phyloP scores from a whole-genome alignment of 1,140 invertebrate genomes.

The Drosophila mayri region DNA sequence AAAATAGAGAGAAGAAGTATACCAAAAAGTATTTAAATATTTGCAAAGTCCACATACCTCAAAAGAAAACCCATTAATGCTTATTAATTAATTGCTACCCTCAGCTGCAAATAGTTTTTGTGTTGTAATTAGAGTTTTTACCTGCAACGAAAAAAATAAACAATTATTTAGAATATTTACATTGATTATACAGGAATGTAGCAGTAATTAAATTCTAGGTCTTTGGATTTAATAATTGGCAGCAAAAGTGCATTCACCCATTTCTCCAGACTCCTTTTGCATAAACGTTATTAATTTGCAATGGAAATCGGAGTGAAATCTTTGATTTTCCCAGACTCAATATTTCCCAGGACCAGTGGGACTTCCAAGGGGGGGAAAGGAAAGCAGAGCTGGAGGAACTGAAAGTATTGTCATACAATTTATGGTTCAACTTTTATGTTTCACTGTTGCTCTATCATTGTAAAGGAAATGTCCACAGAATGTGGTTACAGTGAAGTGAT shows the following conservation, averaged over 20 bases:
- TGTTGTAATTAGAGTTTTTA: constrained; percentile 28
- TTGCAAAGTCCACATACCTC: constrained; percentile 22
- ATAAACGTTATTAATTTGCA: constrained; percentile 34
- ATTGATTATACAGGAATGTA: constrained; percentile 34
- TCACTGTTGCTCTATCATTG: constrained; percentile 25
- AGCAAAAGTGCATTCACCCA: constrained; percentile 14
- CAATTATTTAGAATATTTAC: constrained; percentile 7
- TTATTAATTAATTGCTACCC: not conserved
- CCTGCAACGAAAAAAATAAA: constrained; percentile 51
- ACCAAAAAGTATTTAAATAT: not conserved
- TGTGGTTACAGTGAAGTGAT: constrained; percentile 11
- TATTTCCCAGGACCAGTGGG: constrained; percentile 10
- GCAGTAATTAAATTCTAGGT: constrained; percentile 12
- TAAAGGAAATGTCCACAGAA: constrained; percentile 22
- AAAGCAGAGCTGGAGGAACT: not conserved
- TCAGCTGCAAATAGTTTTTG: constrained; percentile 3
- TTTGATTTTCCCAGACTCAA: constrained; percentile 46
- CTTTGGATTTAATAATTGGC: constrained; percentile 1
- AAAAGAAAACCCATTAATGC: not conserved
- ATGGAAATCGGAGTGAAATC: constrained; percentile 25
- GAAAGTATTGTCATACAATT: constrained; percentile 29
- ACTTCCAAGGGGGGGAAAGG: not conserved
- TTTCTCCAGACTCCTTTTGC: not conserved
- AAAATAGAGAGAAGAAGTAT: not conserved
- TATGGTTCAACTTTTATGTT: constrained; percentile 27